Evolutionary conservation across 2,888 invertebrate species (phyloP), one percentile per base, ranked within the genome.

Genomic region (Rhynchonema sp.): DNA sequence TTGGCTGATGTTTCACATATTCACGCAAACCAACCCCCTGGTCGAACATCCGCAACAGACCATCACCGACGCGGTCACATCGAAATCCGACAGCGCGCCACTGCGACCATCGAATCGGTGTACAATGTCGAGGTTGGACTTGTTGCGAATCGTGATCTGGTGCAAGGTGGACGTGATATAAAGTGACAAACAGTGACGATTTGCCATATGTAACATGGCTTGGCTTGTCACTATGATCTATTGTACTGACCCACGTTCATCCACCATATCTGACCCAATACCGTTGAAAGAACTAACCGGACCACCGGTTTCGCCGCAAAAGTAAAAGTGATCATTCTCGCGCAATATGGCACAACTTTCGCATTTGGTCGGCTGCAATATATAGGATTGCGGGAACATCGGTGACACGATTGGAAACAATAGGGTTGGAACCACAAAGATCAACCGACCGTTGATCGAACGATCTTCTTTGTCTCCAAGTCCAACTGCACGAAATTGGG

Each of bases 11-110:
- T n/a, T n/a, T n/a, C n/a, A n/a, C n/a, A n/a, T n/a, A n/a, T n/a
- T n/a, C n/a, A n/a, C 38, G 38, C 6, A 49, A 23, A n/a, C 49
- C 3, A 49, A 49, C 49, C 23, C 23, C 86, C 85, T 82, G 67
- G 84, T 84, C 61, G 88, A 86, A 70, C 89, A 91, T 30, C 96
- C 96, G 76, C 94, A 94, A 0, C 91, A 90, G 60, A 96, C 87
- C 27, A 98, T 79, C 67, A 88, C 80, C 76, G 92, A 90, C 27
- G 90, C 92, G 74, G 90, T 88, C 65, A 94, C 85, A 74, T 96
- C 96, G 75, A 96, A 85, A 74, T 96, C 96, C 9, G 89, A 89
- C 22, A 96, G 78, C 62, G 86, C 87, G 46, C 88, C 91, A 1
- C 83, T 81, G 73, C 94, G 92, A 0, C 91, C 87, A 66, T 85